Percentiles rank a stretch among this genome's conserved stretches.
Conservation (phyloP, 37 sponge, comb jelly and placozoan genomes). For the Eunapius fragilis region DNA sequence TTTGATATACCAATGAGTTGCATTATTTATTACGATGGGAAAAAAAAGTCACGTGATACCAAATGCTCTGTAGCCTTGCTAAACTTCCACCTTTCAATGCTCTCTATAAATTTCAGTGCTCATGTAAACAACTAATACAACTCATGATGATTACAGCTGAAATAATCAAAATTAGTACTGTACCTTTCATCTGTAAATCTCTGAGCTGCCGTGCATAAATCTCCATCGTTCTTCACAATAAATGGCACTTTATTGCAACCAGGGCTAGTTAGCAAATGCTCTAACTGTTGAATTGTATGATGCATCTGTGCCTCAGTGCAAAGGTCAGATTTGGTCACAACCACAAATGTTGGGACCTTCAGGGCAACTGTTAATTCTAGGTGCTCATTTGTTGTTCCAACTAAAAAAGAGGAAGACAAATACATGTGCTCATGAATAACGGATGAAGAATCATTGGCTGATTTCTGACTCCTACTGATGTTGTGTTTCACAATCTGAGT, state of each 20-base stretch:
- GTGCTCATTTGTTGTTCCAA: slow-evolving; percentile 91
- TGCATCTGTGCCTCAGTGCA: slow-evolving; percentile 54
- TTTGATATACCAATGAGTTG: no score
- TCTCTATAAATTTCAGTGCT: no score
- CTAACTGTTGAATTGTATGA: slow-evolving; percentile 61
- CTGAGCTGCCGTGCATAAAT: slow-evolving; percentile 72
- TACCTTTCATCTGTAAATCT: slow-evolving; percentile 57
- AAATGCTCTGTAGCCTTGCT: no score
- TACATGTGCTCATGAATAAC: no score
- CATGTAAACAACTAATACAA: no score
- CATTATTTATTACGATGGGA: no score
- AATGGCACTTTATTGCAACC: slow-evolving; percentile 56
- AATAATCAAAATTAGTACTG: not conserved
- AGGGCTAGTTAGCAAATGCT: slow-evolving; percentile 49
- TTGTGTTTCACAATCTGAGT: no score
- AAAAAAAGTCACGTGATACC: no score
- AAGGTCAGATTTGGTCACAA: slow-evolving; percentile 91
- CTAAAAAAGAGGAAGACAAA: slow-evolving; percentile 27
- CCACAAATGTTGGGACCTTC: slow-evolving; percentile 83
- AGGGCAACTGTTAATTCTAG: slow-evolving; percentile 87
- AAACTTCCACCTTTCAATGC: no score
- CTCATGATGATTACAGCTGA: no score
- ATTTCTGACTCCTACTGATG: no score
- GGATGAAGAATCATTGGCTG: no score
- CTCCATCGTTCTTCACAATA: slow-evolving; percentile 50